Evolutionary conservation across 2,797 vertebrate species (phyloP).

Genomic region (Alauda arvensis): DNA sequence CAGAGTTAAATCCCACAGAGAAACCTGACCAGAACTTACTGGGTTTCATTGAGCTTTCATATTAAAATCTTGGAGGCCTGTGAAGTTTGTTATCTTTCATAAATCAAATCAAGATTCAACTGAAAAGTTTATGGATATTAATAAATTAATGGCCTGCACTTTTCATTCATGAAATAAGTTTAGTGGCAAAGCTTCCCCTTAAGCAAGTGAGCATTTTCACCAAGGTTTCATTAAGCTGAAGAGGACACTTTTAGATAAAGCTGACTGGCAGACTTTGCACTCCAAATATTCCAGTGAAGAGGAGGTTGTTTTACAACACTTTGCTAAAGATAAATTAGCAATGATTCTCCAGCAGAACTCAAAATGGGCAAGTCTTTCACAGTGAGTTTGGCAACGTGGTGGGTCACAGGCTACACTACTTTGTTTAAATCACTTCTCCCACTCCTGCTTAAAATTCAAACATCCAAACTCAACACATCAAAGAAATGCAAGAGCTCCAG

Average conservation of each 20-base stretch:
- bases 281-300: constrained; percentile 9
- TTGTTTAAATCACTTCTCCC: constrained; percentile 50
- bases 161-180: neutral
- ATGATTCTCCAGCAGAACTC: constrained; percentile 14
- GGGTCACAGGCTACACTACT: constrained; percentile 32
- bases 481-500: neutral
- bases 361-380: constrained; percentile 13
- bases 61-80: neutral
- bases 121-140: neutral
- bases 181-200: neutral
- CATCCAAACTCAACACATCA: neutral
- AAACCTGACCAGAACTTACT: neutral
- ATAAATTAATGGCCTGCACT: neutral
- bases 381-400: neutral
- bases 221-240: neutral
- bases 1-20: neutral
- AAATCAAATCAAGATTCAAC: neutral
- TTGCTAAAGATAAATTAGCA: constrained; percentile 42
- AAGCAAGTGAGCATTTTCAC: neutral
- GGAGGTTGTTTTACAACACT: constrained; percentile 24
- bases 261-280: neutral
- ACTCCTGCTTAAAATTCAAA: constrained; percentile 46
- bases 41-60: neutral
- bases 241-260: neutral
- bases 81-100: neutral